Conservation (phyloP, 2,888 invertebrate species). For the Phyllotreta cruciferae region DNA sequence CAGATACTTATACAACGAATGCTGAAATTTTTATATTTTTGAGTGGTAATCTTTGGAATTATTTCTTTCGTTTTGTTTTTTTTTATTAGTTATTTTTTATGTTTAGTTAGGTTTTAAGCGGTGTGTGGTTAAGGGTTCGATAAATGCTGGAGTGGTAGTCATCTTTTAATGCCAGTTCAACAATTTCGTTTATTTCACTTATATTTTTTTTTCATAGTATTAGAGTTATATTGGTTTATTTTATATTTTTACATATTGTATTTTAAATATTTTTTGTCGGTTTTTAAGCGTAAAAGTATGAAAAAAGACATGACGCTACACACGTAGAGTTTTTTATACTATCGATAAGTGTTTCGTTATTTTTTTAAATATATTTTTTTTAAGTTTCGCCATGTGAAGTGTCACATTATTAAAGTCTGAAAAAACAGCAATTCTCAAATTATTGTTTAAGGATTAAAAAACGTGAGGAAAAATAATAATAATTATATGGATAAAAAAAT, state of each 20-base stretch:
- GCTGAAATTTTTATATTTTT: slow-evolving; percentile 47
- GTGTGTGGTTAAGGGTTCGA: slow-evolving; percentile 49
- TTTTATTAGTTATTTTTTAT: slow-evolving; percentile 39
- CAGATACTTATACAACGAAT: slow-evolving; percentile 55
- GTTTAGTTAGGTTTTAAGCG: slow-evolving; percentile 18
- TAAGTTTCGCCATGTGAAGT: slow-evolving; percentile 59
- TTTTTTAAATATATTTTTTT: slow-evolving; percentile 59
- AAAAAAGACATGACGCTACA: slow-evolving; percentile 59
- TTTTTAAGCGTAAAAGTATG: slow-evolving; percentile 38
- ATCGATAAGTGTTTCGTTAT: slow-evolving; percentile 57
- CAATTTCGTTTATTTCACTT: slow-evolving; percentile 46
- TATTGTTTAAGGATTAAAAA: slow-evolving; percentile 59
- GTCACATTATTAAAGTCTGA: slow-evolving; percentile 62
- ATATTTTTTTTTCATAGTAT: slow-evolving; percentile 54
- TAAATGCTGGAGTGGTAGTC: slow-evolving; percentile 53
- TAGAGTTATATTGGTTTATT: slow-evolving; percentile 54
- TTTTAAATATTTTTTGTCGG: slow-evolving; percentile 27
- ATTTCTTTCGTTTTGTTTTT: slow-evolving; percentile 34
- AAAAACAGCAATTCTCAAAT: slow-evolving; percentile 61
- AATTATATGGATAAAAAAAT: slow-evolving; percentile 52
- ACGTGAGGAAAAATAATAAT: slow-evolving; percentile 51
- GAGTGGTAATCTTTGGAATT: slow-evolving; percentile 20
- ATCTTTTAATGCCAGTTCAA: slow-evolving; percentile 57
- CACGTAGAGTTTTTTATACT: slow-evolving; percentile 55
- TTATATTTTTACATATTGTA: slow-evolving; percentile 45